Evolutionary conservation across 2,888 invertebrate species (phyloP).

Genomic region (Craniophora ligustri): DNA sequence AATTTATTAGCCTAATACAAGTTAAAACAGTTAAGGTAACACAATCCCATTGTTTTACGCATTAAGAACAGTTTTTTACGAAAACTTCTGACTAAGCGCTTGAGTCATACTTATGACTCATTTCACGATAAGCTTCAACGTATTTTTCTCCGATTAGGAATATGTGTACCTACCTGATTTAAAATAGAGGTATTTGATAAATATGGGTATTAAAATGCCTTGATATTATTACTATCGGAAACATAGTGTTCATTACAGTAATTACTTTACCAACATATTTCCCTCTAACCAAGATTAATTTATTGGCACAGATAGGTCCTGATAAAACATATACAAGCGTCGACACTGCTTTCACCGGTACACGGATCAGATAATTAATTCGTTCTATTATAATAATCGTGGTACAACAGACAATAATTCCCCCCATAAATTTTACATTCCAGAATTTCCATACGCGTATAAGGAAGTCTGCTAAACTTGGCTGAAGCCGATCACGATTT

Average conservation of each 20-base stretch:
- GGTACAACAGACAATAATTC: conserved; percentile 50
- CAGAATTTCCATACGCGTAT: conserved; percentile 49
- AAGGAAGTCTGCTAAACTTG: conserved; percentile 65
- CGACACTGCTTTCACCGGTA: conserved; percentile 34
- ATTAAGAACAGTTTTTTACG: too few relatives aligned
- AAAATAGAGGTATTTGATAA: too few relatives aligned
- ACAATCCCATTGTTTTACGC: too few relatives aligned
- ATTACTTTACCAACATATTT: not conserved
- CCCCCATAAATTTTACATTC: conserved; percentile 49
- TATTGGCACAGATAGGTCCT: conserved; percentile 10
- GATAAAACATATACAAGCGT: conserved; percentile 13
- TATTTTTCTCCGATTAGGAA: not conserved
- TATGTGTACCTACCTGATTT: too few relatives aligned
- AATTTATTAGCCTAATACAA: too few relatives aligned
- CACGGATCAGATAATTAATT: conserved; percentile 46
- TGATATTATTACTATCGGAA: not conserved
- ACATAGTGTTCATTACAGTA: not conserved
- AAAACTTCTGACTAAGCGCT: too few relatives aligned
- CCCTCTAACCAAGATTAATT: conserved; percentile 5
- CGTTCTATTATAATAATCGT: conserved; percentile 56
- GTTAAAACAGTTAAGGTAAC: too few relatives aligned
- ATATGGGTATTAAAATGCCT: not conserved
- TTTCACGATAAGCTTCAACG: not conserved
- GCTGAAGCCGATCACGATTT: conserved; percentile 64
- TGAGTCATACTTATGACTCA: too few relatives aligned